Evolutionary conservation across 2,113 vertebrate genomes (phyloP).

Genomic region (Macaca fascicularis): T2T-MFA8v1.1 NC_088386.1:108440501-108441000

Average conservation of each 20-base stretch:
- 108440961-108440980: conserved; percentile 33
- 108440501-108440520: not conserved
- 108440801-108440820: conserved; percentile 23
- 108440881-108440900: conserved; percentile 66
- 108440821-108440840: conserved; percentile 26
- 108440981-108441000: conserved; percentile 4
- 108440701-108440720: conserved; percentile 31
- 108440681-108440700: conserved; percentile 33
- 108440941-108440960: not conserved
- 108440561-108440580: not conserved
- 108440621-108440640: conserved; percentile 1
- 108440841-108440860: conserved; percentile 49
- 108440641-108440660: not conserved
- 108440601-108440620: not conserved
- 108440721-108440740: not conserved
- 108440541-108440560: accelerated
- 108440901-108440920: conserved; percentile 38
- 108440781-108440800: conserved; percentile 27
- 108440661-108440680: not conserved
- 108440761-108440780: conserved; percentile 59
- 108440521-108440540: not conserved
- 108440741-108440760: conserved; percentile 20
- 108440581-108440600: not conserved
- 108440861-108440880: conserved; percentile 33
- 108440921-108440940: conserved; percentile 33